Conservation (phyloP, 2,888 invertebrate genomes). For the Diadegma fenestrale region DNA sequence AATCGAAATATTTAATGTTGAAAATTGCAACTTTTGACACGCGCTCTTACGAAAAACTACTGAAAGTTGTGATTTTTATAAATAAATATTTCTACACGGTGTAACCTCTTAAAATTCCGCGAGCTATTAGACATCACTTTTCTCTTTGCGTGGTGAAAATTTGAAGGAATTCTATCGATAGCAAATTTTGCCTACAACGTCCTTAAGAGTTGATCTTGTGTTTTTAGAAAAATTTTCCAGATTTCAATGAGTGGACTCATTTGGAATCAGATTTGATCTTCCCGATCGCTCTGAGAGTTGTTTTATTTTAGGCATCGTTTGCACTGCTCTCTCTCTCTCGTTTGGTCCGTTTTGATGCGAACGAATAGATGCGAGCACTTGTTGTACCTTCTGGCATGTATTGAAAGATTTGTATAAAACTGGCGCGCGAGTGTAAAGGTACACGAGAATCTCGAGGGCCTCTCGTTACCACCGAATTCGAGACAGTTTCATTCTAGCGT, state of each 20-base stretch:
- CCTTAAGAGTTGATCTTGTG: too few species aligned
- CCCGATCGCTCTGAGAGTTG: not conserved
- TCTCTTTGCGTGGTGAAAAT: too few species aligned
- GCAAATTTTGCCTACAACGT: too few species aligned
- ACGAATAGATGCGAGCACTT: not conserved
- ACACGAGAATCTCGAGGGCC: slow-evolving; percentile 24
- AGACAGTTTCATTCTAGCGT: slow-evolving; percentile 60
- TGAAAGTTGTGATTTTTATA: too few species aligned
- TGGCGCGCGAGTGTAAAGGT: slow-evolving; percentile 9
- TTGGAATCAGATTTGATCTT: not conserved
- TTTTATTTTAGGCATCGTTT: not conserved
- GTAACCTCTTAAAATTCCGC: too few species aligned
- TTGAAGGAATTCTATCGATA: too few species aligned
- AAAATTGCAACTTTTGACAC: too few species aligned
- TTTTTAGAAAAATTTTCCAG: too few species aligned
- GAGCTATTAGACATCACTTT: too few species aligned
- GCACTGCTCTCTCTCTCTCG: slow-evolving; percentile 9
- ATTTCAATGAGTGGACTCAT: not conserved
- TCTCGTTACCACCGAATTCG: slow-evolving; percentile 45
- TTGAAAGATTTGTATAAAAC: slow-evolving; percentile 23
- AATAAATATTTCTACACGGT: too few species aligned
- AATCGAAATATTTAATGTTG: too few species aligned
- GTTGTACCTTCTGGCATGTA: not conserved
- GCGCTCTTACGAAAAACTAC: too few species aligned
- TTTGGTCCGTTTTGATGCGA: not conserved